Conservation (phyloP, 2,888 invertebrate genomes). For the Tortricodes alternella region DNA sequence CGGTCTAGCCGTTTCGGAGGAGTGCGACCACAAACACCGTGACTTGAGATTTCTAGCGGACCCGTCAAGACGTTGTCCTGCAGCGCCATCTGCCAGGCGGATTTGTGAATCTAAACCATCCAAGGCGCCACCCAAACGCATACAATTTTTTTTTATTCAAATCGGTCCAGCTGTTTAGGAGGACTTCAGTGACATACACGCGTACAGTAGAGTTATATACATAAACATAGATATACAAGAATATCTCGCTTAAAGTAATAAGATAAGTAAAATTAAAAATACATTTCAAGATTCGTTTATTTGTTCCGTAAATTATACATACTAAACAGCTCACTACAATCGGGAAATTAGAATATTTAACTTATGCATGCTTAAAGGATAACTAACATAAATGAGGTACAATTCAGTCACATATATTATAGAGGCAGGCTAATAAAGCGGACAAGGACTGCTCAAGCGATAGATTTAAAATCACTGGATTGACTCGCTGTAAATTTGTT, state of each 20-base stretch:
- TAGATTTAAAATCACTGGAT: conserved; percentile 11
- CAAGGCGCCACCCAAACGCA: too few relatives aligned
- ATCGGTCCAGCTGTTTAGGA: too few relatives aligned
- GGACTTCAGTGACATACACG: too few relatives aligned
- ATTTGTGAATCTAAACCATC: too few relatives aligned
- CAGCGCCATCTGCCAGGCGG: too few relatives aligned
- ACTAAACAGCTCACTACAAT: conserved; percentile 31
- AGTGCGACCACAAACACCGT: too few relatives aligned
- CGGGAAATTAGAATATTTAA: conserved; percentile 26
- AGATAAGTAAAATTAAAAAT: neutral
- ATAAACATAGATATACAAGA: neutral
- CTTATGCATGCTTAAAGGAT: conserved; percentile 14
- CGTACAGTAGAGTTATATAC: too few relatives aligned
- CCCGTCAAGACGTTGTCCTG: too few relatives aligned
- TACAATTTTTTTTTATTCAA: too few relatives aligned
- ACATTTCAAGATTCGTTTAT: conserved; percentile 39
- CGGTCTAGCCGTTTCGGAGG: too few relatives aligned
- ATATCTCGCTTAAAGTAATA: neutral
- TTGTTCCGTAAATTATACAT: conserved; percentile 41
- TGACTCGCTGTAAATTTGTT: neutral
- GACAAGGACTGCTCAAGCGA: conserved; percentile 14
- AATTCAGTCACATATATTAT: conserved; percentile 3
- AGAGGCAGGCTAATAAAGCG: conserved; percentile 3
- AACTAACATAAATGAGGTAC: neutral
- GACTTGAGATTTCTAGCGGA: too few relatives aligned